These are phyloP conservation scores for Protophormia terraenovae DNA, from an alignment of 2,888 invertebrate genomes.

Conservation along the genomic window DNA sequence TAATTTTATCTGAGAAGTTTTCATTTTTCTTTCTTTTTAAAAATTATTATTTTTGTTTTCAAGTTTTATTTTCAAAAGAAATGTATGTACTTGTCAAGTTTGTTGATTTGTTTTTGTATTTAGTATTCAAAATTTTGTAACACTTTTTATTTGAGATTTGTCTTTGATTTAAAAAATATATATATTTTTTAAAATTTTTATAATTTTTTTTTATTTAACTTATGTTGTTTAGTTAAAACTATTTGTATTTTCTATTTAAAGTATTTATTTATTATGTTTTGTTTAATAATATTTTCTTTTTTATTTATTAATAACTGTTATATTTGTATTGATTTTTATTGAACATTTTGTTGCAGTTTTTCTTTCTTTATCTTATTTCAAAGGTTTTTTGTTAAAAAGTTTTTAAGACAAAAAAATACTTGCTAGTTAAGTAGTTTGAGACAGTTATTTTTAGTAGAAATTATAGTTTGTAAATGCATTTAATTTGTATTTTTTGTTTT, in stretches of 20 bases:
- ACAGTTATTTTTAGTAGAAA: slow-evolving; percentile 20
- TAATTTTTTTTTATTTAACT: no score
- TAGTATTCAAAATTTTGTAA: slow-evolving; percentile 11
- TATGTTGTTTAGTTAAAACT: slow-evolving; percentile 2
- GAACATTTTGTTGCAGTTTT: slow-evolving; percentile 68
- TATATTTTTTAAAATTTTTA: no score
- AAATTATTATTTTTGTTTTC: slow-evolving; percentile 12
- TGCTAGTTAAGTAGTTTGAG: slow-evolving; percentile 29
- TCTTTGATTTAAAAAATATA: slow-evolving; percentile 57
- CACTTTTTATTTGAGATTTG: slow-evolving; percentile 21
- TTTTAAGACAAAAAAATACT: slow-evolving; percentile 39
- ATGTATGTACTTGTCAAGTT: slow-evolving; percentile 2
- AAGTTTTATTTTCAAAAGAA: slow-evolving; percentile 23
- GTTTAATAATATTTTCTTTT: slow-evolving; percentile 48
- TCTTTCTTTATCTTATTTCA: slow-evolving; percentile 66
- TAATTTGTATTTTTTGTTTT: neutral
- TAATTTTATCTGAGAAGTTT: slow-evolving; percentile 68
- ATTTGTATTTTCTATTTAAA: slow-evolving; percentile 7
- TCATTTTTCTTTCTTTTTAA: slow-evolving; percentile 29
- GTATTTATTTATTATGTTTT: neutral
- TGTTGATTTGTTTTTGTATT: neutral
- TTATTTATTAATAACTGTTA: slow-evolving; percentile 10
- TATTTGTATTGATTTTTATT: slow-evolving; percentile 65
- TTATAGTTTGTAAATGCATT: slow-evolving; percentile 42
- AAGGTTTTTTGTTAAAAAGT: slow-evolving; percentile 57